phyloP scores from a whole-genome alignment of 2,797 vertebrate genomes.

The Gobionotothen gibberifrons region DNA sequence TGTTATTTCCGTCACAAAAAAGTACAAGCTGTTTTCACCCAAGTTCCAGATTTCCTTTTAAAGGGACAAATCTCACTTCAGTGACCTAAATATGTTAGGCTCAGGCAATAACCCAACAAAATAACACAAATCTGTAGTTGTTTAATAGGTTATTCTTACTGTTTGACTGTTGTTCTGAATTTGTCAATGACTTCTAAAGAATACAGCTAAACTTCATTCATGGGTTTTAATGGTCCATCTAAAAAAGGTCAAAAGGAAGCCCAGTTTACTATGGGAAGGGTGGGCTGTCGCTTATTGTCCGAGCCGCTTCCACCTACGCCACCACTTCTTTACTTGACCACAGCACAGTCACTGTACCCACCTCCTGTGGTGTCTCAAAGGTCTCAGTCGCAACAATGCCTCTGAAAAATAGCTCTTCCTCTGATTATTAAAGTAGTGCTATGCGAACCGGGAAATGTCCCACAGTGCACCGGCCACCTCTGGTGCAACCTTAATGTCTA shows the following conservation, averaged over 20 bases:
- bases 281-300: constrained; percentile 76
- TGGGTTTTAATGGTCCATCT: constrained; percentile 61
- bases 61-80: constrained; percentile 20
- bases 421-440: constrained; percentile 71
- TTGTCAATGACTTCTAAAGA: constrained; percentile 68
- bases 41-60: constrained; percentile 30
- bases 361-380: constrained; percentile 79
- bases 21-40: constrained; percentile 17
- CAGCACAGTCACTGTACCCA: constrained; percentile 60
- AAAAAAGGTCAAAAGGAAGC: constrained; percentile 71
- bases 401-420: constrained; percentile 80
- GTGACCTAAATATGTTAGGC: constrained; percentile 23
- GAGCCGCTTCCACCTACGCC: constrained; percentile 79
- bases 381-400: constrained; percentile 76
- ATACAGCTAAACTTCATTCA: constrained; percentile 70
- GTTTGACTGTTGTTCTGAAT: constrained; percentile 33
- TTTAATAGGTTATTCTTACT: constrained; percentile 5
- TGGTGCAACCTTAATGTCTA: constrained; percentile 61
- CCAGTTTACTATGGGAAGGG: constrained; percentile 79
- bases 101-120: constrained; percentile 1
- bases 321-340: constrained; percentile 69
- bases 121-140: constrained; percentile 7
- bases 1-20: constrained; percentile 43
- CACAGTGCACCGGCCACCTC: constrained; percentile 53
- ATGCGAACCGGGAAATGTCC: constrained; percentile 66